Evolutionary conservation across 2,888 invertebrate species (phyloP), one percentile per base, ranked within the genome.

Genomic region (Pyrrhosoma nymphula): DNA sequence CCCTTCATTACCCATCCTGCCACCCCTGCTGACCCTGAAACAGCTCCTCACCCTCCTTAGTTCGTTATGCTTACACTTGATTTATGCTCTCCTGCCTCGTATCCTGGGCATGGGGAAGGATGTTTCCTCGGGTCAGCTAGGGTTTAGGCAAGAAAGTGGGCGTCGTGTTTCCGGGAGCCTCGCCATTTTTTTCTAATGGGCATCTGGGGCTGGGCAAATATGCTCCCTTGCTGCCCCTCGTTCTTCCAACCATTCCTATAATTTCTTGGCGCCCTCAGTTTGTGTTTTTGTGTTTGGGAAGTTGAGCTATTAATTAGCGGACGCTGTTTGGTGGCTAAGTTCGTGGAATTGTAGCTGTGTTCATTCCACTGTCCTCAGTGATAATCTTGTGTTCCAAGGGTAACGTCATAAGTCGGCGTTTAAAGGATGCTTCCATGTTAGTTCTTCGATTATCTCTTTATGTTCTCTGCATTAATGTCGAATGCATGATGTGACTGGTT

Each of bases 131-230:
- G 63, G 69, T 82, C 82, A 82, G 30, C 82, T 69, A 93, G 93
- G 93, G 75, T 91, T 39, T 60, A 93, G 69, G 93, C 69, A 93
- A 93, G 93, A 93, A 93, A 93, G 47, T 93, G 93, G 69, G 93
- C 26, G 39, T 93, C 93, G 47, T 93, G 93, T 93, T 93, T 75
- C 93, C 20, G 39, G 16, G 89, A 89, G 35, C 35, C 4, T 35
- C n/a, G 82, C 82, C 30, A 82, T 82, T 82, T 82, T 82, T 82
- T 82, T 82, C 82, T 82, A 82, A 35, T 35, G 35, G 82, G 3
- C 35, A 82, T 82, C 1, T 82, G 82, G 26, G 47, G 8, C 47
- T 35, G 82, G 82, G 82, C 82, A 82, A 35, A 35, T 82, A 82
- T 35, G 82, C n/a, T 82, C 35, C 35, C 30, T 82, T 18, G 26